Conservation (phyloP, 1,140 invertebrate species). For the Littorina saxatilis region DNA sequence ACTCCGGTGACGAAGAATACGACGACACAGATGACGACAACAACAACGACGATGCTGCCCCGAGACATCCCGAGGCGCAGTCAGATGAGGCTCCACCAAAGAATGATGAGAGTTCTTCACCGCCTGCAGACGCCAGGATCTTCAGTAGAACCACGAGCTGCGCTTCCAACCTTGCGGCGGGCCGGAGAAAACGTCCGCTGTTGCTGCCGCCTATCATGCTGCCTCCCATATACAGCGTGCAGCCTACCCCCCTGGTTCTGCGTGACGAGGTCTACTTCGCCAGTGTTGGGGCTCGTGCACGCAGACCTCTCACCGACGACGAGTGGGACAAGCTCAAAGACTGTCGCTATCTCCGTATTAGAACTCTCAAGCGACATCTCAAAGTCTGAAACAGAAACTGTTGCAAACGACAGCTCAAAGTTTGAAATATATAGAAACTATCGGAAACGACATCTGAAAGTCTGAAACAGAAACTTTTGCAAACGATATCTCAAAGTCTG, state of each 20-base stretch:
- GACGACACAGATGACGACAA: not conserved
- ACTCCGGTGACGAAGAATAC: not conserved
- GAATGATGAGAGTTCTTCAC: not conserved
- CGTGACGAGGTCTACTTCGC: constrained; percentile 13
- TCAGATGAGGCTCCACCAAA: not conserved
- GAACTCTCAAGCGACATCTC: not conserved
- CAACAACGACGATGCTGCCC: not conserved
- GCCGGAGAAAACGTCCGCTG: constrained; percentile 16
- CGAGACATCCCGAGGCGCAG: not conserved
- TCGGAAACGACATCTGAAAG: no score
- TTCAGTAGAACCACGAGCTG: not conserved
- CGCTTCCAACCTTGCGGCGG: not conserved
- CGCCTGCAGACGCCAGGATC: not conserved
- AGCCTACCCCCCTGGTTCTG: constrained; percentile 1
- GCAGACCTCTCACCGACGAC: not conserved
- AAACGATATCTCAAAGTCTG: not conserved
- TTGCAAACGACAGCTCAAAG: no score
- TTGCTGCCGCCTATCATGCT: constrained; percentile 33
- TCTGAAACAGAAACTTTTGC: no score
- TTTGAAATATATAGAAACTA: no score
- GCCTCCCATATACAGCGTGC: constrained; percentile 19
- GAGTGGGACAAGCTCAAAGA: constrained; percentile 30
- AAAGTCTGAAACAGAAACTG: not conserved
- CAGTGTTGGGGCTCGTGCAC: not conserved
- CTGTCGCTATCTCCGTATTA: constrained; percentile 27